Evolutionary conservation across 2,797 vertebrate species (phyloP).

Genomic region (Ptychadena robeensis): DNA sequence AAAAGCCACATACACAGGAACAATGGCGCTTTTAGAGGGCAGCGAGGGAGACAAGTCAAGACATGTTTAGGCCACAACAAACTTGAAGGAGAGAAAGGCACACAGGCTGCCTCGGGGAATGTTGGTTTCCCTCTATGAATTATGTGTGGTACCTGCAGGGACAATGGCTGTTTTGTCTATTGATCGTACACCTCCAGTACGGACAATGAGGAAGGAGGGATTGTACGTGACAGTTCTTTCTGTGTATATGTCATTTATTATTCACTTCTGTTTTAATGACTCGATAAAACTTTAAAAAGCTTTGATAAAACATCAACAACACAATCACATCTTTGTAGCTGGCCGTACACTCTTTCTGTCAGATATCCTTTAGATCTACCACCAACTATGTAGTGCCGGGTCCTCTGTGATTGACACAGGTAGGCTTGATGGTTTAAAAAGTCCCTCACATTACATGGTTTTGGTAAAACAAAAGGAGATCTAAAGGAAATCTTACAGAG

Average conservation of each 20-base stretch:
- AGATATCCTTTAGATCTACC: no score
- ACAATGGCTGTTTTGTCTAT: slow-evolving; percentile 41
- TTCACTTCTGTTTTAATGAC: no score
- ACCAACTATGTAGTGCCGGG: no score
- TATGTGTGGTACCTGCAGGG: slow-evolving; percentile 18
- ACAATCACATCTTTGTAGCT: no score
- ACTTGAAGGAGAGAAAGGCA: slow-evolving; percentile 7
- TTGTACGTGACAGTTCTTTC: not conserved
- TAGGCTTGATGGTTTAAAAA: no score
- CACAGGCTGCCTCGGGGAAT: slow-evolving; percentile 18
- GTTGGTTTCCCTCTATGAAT: slow-evolving; percentile 25
- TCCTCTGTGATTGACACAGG: no score
- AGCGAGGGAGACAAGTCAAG: slow-evolving; percentile 46
- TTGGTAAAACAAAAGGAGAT: no score
- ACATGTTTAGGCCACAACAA: slow-evolving; percentile 40
- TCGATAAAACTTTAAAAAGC: no score
- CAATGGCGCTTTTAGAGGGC: slow-evolving; percentile 36
- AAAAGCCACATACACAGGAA: not conserved
- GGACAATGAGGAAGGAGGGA: slow-evolving; percentile 15
- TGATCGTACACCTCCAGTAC: slow-evolving; percentile 6
- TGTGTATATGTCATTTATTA: not conserved
- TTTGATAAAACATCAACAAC: no score
- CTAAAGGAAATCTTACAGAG: no score
- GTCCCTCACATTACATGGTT: no score
- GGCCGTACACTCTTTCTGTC: no score